Evolutionary conservation across 2,113 vertebrate species (phyloP).

Genomic region (Python bivittatus): DNA sequence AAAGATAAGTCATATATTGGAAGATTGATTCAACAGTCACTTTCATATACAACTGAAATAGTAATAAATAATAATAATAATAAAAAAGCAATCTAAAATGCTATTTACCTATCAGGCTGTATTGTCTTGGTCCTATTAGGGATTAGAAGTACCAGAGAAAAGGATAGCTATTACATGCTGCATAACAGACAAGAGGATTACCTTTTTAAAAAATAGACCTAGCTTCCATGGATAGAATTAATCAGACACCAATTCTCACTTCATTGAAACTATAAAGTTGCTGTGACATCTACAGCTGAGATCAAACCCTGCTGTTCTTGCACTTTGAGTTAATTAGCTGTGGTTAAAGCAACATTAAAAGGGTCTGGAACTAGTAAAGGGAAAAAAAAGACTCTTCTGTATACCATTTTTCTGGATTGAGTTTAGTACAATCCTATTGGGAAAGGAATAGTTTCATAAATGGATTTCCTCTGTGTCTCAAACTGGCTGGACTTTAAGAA

Average conservation of each 20-base stretch:
- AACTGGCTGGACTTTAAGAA: neutral
- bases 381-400: constrained; percentile 27
- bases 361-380: constrained; percentile 41
- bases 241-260: constrained; percentile 58
- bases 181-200: constrained; percentile 52
- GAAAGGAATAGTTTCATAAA: neutral
- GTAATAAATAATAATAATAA: neutral
- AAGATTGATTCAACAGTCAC: neutral
- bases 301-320: constrained; percentile 61
- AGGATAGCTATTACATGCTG: constrained; percentile 24
- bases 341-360: constrained; percentile 40
- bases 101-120: constrained; percentile 24
- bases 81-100: neutral
- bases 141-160: constrained; percentile 24
- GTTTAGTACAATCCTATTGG: constrained; percentile 38
- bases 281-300: constrained; percentile 57
- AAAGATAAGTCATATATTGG: neutral
- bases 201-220: constrained; percentile 20
- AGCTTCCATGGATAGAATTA: constrained; percentile 59
- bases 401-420: constrained; percentile 34
- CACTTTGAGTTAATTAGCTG: constrained; percentile 62
- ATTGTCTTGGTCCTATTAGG: constrained; percentile 28
- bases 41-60: neutral
- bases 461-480: neutral
- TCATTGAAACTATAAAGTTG: constrained; percentile 55